Evolutionary conservation across 2,797 vertebrate species (phyloP).

Genomic region (Enteromius mattozi): DNA sequence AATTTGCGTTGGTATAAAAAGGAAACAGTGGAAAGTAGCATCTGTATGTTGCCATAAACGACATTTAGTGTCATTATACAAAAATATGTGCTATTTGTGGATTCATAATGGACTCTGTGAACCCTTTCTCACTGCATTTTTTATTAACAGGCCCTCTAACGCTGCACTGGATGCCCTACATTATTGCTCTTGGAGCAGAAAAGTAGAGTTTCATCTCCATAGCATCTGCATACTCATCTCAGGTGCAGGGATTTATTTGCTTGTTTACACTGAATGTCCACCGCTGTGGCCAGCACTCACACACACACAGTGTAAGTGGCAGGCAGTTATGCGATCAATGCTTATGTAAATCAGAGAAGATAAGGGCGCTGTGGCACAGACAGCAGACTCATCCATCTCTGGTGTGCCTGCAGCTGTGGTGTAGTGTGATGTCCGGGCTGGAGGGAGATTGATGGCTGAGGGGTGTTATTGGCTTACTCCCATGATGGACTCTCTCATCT

Average conservation of each 20-base stretch:
- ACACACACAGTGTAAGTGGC: slow-evolving; percentile 32
- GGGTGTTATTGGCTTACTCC: slow-evolving; percentile 42
- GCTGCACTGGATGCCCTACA: not conserved
- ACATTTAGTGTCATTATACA: not conserved
- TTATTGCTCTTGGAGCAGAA: slow-evolving; percentile 41
- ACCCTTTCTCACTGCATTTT: not conserved
- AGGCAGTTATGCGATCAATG: slow-evolving; percentile 52
- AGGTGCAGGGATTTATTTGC: slow-evolving; percentile 47
- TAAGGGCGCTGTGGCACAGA: slow-evolving; percentile 29
- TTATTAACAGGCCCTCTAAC: not conserved
- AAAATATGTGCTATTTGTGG: slow-evolving; percentile 34
- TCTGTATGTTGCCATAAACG: slow-evolving; percentile 24
- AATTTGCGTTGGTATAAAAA: not conserved
- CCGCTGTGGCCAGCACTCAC: not conserved
- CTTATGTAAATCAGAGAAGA: slow-evolving; percentile 56
- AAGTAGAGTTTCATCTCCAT: slow-evolving; percentile 37
- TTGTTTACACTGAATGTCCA: slow-evolving; percentile 37
- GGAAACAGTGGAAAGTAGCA: slow-evolving; percentile 31
- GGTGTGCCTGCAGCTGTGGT: slow-evolving; percentile 19
- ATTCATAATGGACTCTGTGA: slow-evolving; percentile 53
- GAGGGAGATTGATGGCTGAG: slow-evolving; percentile 49
- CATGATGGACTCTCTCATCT: slow-evolving; percentile 44
- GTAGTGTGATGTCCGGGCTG: slow-evolving; percentile 10
- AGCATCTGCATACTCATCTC: slow-evolving; percentile 37
- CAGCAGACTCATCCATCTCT: slow-evolving; percentile 47